Evolutionary conservation across 2,113 vertebrate species (phyloP), one percentile per base, ranked within the genome.

Genomic region (Caretta caretta): DNA sequence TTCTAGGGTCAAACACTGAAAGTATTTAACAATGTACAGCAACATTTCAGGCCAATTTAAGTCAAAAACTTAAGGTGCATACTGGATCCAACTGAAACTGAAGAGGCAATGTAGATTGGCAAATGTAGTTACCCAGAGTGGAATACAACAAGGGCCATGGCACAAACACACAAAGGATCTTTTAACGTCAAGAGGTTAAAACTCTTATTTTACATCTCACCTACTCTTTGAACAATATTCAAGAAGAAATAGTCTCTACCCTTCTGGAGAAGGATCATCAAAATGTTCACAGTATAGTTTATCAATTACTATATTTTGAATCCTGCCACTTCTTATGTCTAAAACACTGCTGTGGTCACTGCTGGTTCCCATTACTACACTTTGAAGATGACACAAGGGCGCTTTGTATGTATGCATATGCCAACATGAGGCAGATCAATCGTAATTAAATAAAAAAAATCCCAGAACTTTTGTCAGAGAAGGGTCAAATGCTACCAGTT

Each of bases 181-280:
- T 97, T 90, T 79, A 83, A 91, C 53, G 86, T 84, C 82, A 80
- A 57, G 95, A 87, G 90, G 89, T 57, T 49, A 78, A 51, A 76
- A 87, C 3, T 59, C 69, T 2, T 2, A 80, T 85, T 88, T 92
- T 83, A 80, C 46, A 92, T 94, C 84, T 72, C 53, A 50, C 69
- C 69, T 96, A 92, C 88, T 46, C 91, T 89, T 57, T 89, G 31
- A 94, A 25, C 42, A 42, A 87, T 80, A 93, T 65, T 88, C 80
- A 50, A 31, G 51, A 38, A 80, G 89, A 92, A 88, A 57, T 46
- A 35, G 57, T 56, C 31, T 2, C 27, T 62, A 24, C 2, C 59
- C 78, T 80, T 85, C 83, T 35, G 89, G 91, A 87, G 46, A 96
- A 93, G 2, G 3, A 80, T 20, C 0, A 0, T 49, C 87, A 59